Percentiles rank a stretch among this genome's conserved stretches.
Conservation (phyloP, 2,888 invertebrate genomes). For the Ennomos erosarius region DNA sequence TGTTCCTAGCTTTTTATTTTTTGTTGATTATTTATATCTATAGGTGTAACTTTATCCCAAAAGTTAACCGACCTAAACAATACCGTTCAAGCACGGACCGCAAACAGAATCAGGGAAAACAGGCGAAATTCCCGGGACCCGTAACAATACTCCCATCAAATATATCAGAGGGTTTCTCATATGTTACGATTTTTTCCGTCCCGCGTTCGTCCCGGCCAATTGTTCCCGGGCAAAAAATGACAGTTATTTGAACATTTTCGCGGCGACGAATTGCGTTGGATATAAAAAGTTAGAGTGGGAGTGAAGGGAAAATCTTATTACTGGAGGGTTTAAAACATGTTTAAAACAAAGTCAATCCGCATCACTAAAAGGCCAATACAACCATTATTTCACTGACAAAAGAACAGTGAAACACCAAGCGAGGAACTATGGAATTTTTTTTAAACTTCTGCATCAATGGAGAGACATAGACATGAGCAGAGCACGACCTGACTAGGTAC, state of each 20-base stretch:
- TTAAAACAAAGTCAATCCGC: too few relatives aligned
- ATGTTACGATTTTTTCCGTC: slow-evolving; percentile 61
- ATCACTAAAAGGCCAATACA: too few relatives aligned
- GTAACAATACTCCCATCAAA: slow-evolving; percentile 43
- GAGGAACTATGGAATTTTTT: too few relatives aligned
- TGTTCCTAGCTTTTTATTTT: too few relatives aligned
- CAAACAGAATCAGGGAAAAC: slow-evolving; percentile 19
- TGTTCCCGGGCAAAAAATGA: slow-evolving; percentile 63
- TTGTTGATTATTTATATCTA: too few relatives aligned
- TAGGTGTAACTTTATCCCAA: slow-evolving; percentile 1
- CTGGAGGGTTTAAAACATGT: not conserved
- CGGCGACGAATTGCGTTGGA: slow-evolving; percentile 53
- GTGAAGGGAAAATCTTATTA: slow-evolving; percentile 9
- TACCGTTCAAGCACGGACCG: slow-evolving; percentile 17
- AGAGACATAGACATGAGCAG: too few relatives aligned
- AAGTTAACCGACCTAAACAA: slow-evolving; percentile 19
- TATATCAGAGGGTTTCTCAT: slow-evolving; percentile 61
- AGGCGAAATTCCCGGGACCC: slow-evolving; percentile 15
- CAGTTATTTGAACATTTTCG: slow-evolving; percentile 61
- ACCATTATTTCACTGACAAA: too few relatives aligned
- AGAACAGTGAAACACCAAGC: not conserved
- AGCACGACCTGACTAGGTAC: too few relatives aligned
- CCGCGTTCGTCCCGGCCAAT: slow-evolving; percentile 53
- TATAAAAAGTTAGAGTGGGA: slow-evolving; percentile 53
- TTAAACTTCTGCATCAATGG: too few relatives aligned